Evolutionary conservation across 2,888 invertebrate genomes (phyloP), one percentile per base, ranked within the genome.

Genomic region (Cyclophora albipunctata): DNA sequence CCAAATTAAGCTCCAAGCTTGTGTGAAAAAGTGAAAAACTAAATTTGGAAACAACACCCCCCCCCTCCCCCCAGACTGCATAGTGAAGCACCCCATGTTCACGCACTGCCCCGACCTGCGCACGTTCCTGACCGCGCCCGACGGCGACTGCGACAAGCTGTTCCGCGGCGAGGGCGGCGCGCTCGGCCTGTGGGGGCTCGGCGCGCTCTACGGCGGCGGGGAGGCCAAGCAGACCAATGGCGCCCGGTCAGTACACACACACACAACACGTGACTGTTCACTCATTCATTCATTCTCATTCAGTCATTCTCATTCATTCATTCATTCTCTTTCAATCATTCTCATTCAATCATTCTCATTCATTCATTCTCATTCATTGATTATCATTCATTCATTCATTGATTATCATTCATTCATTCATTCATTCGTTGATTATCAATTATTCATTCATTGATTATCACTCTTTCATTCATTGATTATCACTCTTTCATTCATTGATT

Each of bases 51-150:
- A 0, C 40, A 40, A 4, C 20, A 34, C 45, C 33, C 45, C 45
- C 33, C 45, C 41, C 4, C 33, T 20, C 40, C 48, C 62, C 4
- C 51, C 71, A 88, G 87, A 81, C 40, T 78, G 84, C 1, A 75
- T 88, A 0, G 85, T 87, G 0, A 85, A 82, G 46, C 87, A 88
- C 52, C 87, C 87, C 0, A 87, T 88, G 34, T 63, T 88, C 46
- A 86, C 86, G 0, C 84, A 87, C 66, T 83, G 81, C 46, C 84
- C 84, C 0, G 86, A 88, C 53, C 77, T 88, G 45, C 60, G 80
- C 33, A 55, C 81, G 52, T 88, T 88, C 49, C 63, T 88, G 3
- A 84, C 81, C 0, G 79, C 84, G 0, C 78, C 86, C 0, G 86
- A 86, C 43, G 87, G 85, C 0, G 84, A 86, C 5, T 48, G 86